phyloP scores from a whole-genome alignment of 2,888 invertebrate species.

The Zelleria hepariella region DNA sequence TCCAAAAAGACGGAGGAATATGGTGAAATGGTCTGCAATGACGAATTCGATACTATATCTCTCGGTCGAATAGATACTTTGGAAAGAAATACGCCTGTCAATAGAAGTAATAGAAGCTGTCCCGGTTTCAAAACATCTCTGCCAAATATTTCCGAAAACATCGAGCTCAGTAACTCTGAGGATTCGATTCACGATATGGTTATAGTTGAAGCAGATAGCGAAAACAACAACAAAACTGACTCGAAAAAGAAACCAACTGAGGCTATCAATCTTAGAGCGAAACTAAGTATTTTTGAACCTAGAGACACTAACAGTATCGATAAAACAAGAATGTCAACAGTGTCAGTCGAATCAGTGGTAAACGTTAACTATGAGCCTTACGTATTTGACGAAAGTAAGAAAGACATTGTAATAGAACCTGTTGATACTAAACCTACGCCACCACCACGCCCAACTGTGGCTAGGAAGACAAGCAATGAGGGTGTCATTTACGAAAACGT shows the following conservation, averaged over 20 bases:
- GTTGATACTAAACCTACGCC: conserved; percentile 34
- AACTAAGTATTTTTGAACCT: conserved; percentile 49
- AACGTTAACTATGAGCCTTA: conserved; percentile 64
- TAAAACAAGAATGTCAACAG: conserved; percentile 17
- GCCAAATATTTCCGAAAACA: conserved; percentile 64
- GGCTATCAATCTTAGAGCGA: conserved; percentile 38
- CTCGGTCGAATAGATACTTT: conserved; percentile 55
- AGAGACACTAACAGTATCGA: conserved; percentile 19
- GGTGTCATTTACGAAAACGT: conserved; percentile 54
- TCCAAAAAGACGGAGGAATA: conserved; percentile 63
- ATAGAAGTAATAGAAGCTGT: conserved; percentile 63
- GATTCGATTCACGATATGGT: conserved; percentile 39
- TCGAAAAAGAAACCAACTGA: conserved; percentile 21
- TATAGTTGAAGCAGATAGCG: conserved; percentile 31
- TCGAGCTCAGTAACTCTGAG: conserved; percentile 48
- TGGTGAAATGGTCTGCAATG: conserved; percentile 57
- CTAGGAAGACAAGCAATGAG: conserved; percentile 21
- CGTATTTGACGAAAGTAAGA: conserved; percentile 30
- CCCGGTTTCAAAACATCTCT: conserved; percentile 63
- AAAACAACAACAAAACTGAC: conserved; percentile 21
- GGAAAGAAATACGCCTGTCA: conserved; percentile 56
- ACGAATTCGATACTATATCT: conserved; percentile 65
- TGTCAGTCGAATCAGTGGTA: conserved; percentile 34
- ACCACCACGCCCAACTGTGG: conserved; percentile 37
- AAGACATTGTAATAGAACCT: conserved; percentile 15